Evolutionary conservation across 2,797 vertebrate species (phyloP).

Genomic region (Myripristis murdjan): DNA sequence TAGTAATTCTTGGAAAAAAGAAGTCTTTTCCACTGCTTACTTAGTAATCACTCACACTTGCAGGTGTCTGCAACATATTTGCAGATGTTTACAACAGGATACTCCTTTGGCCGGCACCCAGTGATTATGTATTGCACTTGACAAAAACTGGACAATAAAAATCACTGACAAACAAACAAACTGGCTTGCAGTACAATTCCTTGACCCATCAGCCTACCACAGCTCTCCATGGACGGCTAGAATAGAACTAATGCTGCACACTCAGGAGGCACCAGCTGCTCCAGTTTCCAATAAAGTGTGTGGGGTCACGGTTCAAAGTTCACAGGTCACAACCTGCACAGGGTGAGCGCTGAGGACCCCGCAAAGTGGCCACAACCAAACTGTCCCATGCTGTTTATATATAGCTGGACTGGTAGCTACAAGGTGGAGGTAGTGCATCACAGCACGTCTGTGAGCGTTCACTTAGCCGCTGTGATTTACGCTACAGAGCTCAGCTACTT

Average conservation of each 20-base stretch:
- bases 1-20: neutral
- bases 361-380: conserved; percentile 44
- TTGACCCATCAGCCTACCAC: conserved; percentile 4
- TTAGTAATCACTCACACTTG: neutral
- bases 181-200: neutral
- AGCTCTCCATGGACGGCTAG: conserved; percentile 18
- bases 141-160: conserved; percentile 27
- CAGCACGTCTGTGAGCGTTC: conserved; percentile 32
- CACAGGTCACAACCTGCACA: conserved; percentile 73
- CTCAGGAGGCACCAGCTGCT: conserved; percentile 74
- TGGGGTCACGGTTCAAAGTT: conserved; percentile 58
- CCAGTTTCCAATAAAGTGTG: conserved; percentile 66
- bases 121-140: conserved; percentile 1
- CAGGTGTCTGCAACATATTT: neutral
- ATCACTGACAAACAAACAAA: conserved; percentile 26
- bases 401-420: conserved; percentile 46
- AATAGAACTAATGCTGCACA: conserved; percentile 46
- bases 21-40: neutral
- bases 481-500: conserved; percentile 29
- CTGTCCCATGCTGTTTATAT: conserved; percentile 56
- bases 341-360: conserved; percentile 38
- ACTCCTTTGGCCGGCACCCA: neutral
- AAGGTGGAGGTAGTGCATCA: conserved; percentile 17
- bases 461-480: conserved; percentile 41
- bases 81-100: conserved; percentile 19